A percentile compares a stretch with the other conserved stretches of the same genome.
Evolutionary conservation across 2,888 invertebrate genomes (phyloP).

Genomic region (Deroplatys truncata): DNA sequence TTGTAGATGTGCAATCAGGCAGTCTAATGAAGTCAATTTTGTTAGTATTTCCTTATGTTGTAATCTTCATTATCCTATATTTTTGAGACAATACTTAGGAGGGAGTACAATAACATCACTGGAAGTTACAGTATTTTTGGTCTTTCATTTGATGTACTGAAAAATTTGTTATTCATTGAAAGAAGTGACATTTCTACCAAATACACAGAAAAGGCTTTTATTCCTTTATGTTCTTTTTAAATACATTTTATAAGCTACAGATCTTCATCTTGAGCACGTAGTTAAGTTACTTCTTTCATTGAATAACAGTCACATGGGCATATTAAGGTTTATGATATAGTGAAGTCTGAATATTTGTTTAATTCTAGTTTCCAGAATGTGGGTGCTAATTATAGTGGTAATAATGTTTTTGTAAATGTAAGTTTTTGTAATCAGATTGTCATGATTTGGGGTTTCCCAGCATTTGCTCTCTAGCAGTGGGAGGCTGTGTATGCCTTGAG

Average conservation of each 20-base stretch:
- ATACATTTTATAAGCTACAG: no score
- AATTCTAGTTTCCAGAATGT: background rate
- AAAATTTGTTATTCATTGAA: background rate
- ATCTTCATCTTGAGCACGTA: background rate
- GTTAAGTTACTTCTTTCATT: background rate
- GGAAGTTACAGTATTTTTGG: background rate
- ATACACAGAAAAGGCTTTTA: no score
- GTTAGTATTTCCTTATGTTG: background rate
- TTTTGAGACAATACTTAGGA: slow-evolving; percentile 1
- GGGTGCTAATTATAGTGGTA: background rate
- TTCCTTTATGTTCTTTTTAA: no score
- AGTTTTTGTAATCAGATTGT: background rate
- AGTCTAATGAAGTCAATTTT: background rate
- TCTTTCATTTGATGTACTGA: background rate
- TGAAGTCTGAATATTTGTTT: background rate
- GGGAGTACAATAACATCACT: background rate
- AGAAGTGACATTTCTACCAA: background rate
- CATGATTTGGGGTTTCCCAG: background rate
- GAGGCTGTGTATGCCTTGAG: no score
- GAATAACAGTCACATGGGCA: background rate
- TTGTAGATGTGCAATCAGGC: background rate
- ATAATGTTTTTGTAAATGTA: background rate
- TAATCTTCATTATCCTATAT: background rate
- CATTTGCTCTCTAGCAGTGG: background rate
- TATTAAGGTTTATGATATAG: background rate